Base-by-base conservation (phyloP, 2,888 invertebrate species). In the Macaria liturata region DNA sequence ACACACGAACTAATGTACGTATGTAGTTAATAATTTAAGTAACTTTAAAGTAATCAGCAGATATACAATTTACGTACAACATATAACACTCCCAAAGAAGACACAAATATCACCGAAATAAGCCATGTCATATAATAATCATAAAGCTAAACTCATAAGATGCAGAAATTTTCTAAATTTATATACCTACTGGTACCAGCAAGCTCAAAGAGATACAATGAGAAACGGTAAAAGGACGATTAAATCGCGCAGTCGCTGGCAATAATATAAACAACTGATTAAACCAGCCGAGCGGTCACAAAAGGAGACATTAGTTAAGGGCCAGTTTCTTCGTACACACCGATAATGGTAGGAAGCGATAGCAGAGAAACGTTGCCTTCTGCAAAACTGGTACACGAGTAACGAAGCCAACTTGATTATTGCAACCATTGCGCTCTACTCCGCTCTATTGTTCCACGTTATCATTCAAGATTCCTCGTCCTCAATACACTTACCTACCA, bases 211-310 rank as follows among this genome's bases (percentile, higher is more conserved):
- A 60, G 52, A 60, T 81, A 89, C 86, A 89, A 87, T 85, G 84
- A 82, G 82, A 75, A 90, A 90, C 89, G 85, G 89, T 90, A 87
- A 87, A 86, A 71, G 67, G 76, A 81, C 80, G 88, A 88, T 90
- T 84, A 88, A 83, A 91, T 91, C 89, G 84, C 79, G 66, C 78
- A 78, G 77, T 83, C 83, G 78, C 76, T 71, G 75, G 83, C 83
- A 90, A 89, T 90, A 90, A 88, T 88, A 89, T 90, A 90, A 88
- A 87, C 88, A 88, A 89, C 88, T 86, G 88, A 90, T 90, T 88
- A 88, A 84, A 83, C 80, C 77, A 82, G 80, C 78, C 72, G 60
- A 62, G 74, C 78, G 84, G 83, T 86, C 83, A 88, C 89, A 90
- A 90, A 89, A 88, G 89, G 86, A 89, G 87, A 88, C 89, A 90